Base-by-base conservation (phyloP, 30 jellyfish, hydroid and myxozoan genomes). In the Hydractinia symbiolongicarpus region DNA sequence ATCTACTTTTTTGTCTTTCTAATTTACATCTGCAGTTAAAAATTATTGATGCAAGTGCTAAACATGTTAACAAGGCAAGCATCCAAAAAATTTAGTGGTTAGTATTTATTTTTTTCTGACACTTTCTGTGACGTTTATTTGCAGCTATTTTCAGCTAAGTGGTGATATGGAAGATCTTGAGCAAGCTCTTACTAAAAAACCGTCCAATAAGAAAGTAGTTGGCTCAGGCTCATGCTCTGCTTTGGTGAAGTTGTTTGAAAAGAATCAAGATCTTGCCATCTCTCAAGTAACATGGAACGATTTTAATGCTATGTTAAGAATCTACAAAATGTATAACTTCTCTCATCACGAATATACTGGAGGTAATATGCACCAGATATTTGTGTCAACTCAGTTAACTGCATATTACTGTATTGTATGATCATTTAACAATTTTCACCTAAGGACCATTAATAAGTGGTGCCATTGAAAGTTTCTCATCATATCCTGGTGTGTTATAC, bases 141-240 rank as follows among this genome's bases (percentile, higher is more conserved):
- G 5, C 61, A 91, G 98, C 83, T 19, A 86, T 67, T 30, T 91
- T 72, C 91, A 91, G 72, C 21, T 82, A 9, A 67, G 61, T 76
- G 98, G 98, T 6, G 98, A 91, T 68, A 70, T 91, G 20, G 98
- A 91, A 71, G 96, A 79, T 69, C 64, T 91, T 2, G 96, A 86
- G 69, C 73, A 13, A 60, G 96, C 82, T 61, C 84, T 91, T 17
- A 92, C 92, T 11, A 91, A 91, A 73, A 91, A 86, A 77, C 44
- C 44, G 2, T 54, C 57, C 6, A 14, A 55, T 10, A 83, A 68
- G 40, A 73, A 82, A 84, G 91, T 81, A 4, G 19, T 14, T 51
- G 98, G 98, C n/a, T 88, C 95, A 10, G 98, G 98, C 5, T 88
- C 91, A 40, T 91, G 98, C 73, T 91, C 98, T 21, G 98, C 98